Base-by-base conservation (phyloP, 2,888 invertebrate species). In the Orthonevra nobilis region DNA sequence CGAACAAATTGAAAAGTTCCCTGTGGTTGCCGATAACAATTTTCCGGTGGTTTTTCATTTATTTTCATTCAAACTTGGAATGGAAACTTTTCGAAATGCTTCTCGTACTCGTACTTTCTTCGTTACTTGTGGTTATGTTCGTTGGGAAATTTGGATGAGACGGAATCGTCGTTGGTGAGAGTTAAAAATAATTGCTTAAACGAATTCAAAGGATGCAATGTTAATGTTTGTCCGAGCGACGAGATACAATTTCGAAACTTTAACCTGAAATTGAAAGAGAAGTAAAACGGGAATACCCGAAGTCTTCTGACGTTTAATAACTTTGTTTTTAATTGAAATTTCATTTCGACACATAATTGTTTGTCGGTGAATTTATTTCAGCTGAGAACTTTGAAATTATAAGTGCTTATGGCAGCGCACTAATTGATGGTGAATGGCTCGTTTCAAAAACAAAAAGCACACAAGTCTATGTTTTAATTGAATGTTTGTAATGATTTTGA, bases 1-100 rank as follows among this genome's bases (percentile, higher is more conserved):
- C 52, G 52, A 64, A 77, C 70, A 77, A 70, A 77, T 77, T 77
- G 77, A 77, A 77, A 77, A 77, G 77, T 77, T 77, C 72, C 23
- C 72, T 77, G 64, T 60, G 77, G 72, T 77, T 70, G 38, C 40
- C 64, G 77, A 77, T 72, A 77, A 60, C 64, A 77, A 66, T 77
- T 75, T 70, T 63, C 58, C 56, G 42, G 42, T 44, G 50, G 42
- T 38, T 61, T 64, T 70, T 40, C 63, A 28, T 75, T 69, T 63
- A 36, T 56, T 42, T 52, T 52, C 42, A 34, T 12, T 64, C 30
- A 50, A 36, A 64, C 36, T 44, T 63, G 56, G 42, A 70, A 44
- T 50, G 58, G 30, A 66, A 73, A 72, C 58, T 66, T 77, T 52
- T 72, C 32, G 61, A 23, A 61, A 54, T 58, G 32, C 61, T 50